Conservation (phyloP, 2,113 vertebrate genomes). For the Ellobius talpinus region DNA sequence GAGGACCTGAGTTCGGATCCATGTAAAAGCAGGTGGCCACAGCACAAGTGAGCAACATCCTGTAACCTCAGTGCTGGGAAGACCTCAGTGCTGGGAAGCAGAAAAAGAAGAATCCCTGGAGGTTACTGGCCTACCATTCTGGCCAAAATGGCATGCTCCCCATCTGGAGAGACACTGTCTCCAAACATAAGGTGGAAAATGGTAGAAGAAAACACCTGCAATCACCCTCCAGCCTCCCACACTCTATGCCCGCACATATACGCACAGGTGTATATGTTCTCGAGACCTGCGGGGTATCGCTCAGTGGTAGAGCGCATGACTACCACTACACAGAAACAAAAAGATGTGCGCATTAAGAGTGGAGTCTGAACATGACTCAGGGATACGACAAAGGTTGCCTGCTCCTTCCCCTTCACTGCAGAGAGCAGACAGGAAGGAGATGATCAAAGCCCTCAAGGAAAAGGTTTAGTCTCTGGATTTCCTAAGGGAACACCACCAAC, state of each 20-base stretch:
- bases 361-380: not conserved
- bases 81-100: no score
- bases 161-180: not conserved
- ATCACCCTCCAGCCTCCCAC: not conserved
- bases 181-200: no score
- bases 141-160: not conserved
- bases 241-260: no score
- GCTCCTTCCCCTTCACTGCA: conserved; percentile 8
- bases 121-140: not conserved
- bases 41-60: not conserved
- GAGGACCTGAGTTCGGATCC: not conserved
- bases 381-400: conserved; percentile 21
- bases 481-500: not conserved
- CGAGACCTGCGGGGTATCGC: no score
- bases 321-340: not conserved
- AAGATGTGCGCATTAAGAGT: not conserved
- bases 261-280: no score
- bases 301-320: not conserved
- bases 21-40: not conserved
- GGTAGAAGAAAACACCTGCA: not conserved
- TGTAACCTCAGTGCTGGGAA: no score
- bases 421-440: not conserved
- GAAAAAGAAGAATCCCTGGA: not conserved
- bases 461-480: not conserved
- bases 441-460: not conserved